These are phyloP conservation scores for Caenorhabditis sp. DNA, from an alignment of 2,888 invertebrate genomes.

Conservation along the genomic window DNA sequence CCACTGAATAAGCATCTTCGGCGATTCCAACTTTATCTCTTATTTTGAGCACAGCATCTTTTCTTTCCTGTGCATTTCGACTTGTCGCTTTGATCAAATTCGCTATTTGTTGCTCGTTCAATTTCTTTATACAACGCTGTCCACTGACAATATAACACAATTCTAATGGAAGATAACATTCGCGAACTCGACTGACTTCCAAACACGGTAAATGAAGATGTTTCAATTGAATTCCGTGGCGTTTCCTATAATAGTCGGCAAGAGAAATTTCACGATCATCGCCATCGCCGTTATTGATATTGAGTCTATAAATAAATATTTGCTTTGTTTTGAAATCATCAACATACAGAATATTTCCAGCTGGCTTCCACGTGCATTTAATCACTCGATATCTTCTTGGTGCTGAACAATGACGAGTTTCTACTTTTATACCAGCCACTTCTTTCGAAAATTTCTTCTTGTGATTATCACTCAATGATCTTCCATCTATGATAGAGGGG, in stretches of 20 bases:
- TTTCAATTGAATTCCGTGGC: slow-evolving; percentile 19
- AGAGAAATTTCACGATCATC: slow-evolving; percentile 3
- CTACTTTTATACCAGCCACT: slow-evolving; percentile 26
- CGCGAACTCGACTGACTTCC: slow-evolving; percentile 13
- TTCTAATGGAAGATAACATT: slow-evolving; percentile 26
- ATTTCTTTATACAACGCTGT: slow-evolving; percentile 33
- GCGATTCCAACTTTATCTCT: slow-evolving; percentile 12
- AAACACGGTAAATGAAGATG: slow-evolving; percentile 32
- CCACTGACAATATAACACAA: slow-evolving; percentile 28
- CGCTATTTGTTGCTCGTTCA: slow-evolving; percentile 33
- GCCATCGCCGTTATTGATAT: neutral
- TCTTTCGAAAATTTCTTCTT: slow-evolving; percentile 31
- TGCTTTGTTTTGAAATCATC: neutral
- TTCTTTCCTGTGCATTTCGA: slow-evolving; percentile 29
- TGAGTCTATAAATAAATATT: neutral
- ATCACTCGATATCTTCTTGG: slow-evolving; percentile 23
- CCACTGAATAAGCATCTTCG: slow-evolving; percentile 12
- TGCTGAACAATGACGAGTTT: slow-evolving; percentile 22
- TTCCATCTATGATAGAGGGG: slow-evolving; percentile 18
- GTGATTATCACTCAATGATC: slow-evolving; percentile 23
- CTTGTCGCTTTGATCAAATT: slow-evolving; percentile 35
- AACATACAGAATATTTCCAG: slow-evolving; percentile 9
- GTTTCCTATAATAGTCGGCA: slow-evolving; percentile 21
- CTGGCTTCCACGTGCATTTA: slow-evolving; percentile 26
- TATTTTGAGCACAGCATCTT: slow-evolving; percentile 22